Percentiles rank a stretch among this genome's conserved stretches.
These are phyloP conservation scores for Aurelia aurita complex sp. Pacific DNA, from an alignment of 30 jellyfish, hydroid and myxozoan genomes.

Conservation along the genomic window DNA sequence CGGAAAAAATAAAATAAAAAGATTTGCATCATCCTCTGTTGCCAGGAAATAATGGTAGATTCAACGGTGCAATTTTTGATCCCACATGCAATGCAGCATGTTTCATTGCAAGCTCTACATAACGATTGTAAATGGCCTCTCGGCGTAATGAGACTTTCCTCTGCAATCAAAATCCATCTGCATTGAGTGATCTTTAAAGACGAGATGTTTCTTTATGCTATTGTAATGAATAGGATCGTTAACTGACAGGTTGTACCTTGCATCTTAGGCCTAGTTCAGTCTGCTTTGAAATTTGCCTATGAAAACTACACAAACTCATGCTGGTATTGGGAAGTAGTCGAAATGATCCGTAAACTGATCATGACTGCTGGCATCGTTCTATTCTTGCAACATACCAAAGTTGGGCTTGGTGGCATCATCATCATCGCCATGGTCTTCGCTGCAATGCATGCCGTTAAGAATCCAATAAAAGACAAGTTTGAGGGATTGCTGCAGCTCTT, in stretches of 20 bases:
- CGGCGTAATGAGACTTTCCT: no score
- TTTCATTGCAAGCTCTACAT: no score
- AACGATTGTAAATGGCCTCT: no score
- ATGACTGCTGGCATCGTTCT: slow-evolving; percentile 24
- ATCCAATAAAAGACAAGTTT: slow-evolving; percentile 15
- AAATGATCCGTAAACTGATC: slow-evolving; percentile 25
- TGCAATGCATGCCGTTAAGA: slow-evolving; percentile 8
- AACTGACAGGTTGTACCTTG: background rate
- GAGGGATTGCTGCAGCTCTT: slow-evolving; percentile 24
- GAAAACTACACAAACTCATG: slow-evolving; percentile 19
- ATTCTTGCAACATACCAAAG: background rate
- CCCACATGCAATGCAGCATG: no score
- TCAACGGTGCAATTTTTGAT: no score
- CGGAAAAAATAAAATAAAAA: no score
- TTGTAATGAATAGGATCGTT: background rate
- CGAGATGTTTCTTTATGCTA: background rate
- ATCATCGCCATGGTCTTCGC: slow-evolving; percentile 9
- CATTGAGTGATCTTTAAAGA: no score
- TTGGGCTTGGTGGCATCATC: slow-evolving; percentile 9
- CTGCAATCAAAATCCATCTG: no score
- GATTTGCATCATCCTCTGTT: no score
- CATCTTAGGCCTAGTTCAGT: background rate
- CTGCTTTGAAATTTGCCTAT: slow-evolving; percentile 15
- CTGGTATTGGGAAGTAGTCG: slow-evolving; percentile 46
- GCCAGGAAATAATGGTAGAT: no score